A percentile compares a stretch with the other conserved stretches of the same genome.
phyloP scores from a whole-genome alignment of 2,797 vertebrate genomes.

The Characodon lateralis region DNA sequence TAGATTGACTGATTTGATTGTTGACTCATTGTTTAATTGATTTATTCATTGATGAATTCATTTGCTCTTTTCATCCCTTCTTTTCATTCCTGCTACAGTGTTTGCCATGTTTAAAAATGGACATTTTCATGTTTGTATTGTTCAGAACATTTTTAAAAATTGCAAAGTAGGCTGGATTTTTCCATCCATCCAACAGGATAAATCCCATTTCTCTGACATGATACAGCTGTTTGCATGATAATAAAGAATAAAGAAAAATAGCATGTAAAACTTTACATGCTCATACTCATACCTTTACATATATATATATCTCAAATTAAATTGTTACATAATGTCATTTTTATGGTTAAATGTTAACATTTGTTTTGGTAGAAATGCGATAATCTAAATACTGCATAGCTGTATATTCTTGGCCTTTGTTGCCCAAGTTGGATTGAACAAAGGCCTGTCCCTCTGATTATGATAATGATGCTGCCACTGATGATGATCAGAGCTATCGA shows the following conservation, averaged over 20 bases:
- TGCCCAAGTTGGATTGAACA: conserved; percentile 23
- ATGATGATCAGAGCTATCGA: conserved; percentile 56
- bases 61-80: neutral
- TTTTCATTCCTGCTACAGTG: no score
- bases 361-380: neutral
- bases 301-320: no score
- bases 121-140: no score
- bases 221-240: no score
- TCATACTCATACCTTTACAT: no score
- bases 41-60: neutral
- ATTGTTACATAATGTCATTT: neutral
- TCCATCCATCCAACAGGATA: neutral
- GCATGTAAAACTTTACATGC: no score
- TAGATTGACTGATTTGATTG: neutral
- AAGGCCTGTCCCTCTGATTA: conserved; percentile 48
- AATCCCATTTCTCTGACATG: no score
- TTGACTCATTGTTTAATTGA: no score
- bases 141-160: no score
- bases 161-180: neutral
- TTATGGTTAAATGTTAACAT: neutral
- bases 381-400: neutral
- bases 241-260: no score
- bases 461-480: conserved; percentile 39
- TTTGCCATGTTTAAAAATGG: no score
- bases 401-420: conserved; percentile 6